These are phyloP conservation scores for Tinea semifulvella DNA, from an alignment of 2,888 invertebrate genomes.

Conservation along the genomic window DNA sequence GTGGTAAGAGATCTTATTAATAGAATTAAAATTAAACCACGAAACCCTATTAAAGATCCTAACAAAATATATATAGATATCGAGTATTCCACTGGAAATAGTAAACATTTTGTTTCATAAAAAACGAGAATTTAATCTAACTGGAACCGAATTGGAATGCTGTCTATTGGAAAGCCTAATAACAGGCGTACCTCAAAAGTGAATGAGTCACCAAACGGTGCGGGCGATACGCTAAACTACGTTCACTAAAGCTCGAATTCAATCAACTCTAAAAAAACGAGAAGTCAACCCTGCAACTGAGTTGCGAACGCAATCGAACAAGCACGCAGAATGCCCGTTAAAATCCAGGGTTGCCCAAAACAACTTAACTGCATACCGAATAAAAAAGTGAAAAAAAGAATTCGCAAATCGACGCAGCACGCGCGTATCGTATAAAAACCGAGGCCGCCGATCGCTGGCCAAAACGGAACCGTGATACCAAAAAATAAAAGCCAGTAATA, in stretches of 20 bases:
- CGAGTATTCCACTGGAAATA: too few species aligned
- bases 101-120: conserved; percentile 1
- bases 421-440: conserved; percentile 59
- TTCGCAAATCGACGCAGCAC: conserved; percentile 54
- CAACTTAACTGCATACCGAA: conserved; percentile 51
- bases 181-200: conserved; percentile 25
- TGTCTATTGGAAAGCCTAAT: conserved; percentile 8
- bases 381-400: conserved; percentile 49
- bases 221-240: conserved; percentile 53
- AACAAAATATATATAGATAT: background rate
- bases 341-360: conserved; percentile 60
- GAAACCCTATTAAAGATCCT: background rate
- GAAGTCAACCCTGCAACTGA: conserved; percentile 37
- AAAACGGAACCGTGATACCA: conserved; percentile 65
- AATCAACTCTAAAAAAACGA: conserved; percentile 50
- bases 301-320: conserved; percentile 56
- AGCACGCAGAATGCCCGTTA: conserved; percentile 43
- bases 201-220: conserved; percentile 23
- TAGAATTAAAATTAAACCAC: background rate
- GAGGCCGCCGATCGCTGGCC: conserved; percentile 56
- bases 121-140: conserved; percentile 1
- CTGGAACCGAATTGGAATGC: conserved; percentile 3
- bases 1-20: too few species aligned
- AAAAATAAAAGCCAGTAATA: conserved; percentile 62
- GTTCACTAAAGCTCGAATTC: conserved; percentile 61